Conservation (phyloP, 2,888 invertebrate genomes). For the Trichogramma evanescens region DNA sequence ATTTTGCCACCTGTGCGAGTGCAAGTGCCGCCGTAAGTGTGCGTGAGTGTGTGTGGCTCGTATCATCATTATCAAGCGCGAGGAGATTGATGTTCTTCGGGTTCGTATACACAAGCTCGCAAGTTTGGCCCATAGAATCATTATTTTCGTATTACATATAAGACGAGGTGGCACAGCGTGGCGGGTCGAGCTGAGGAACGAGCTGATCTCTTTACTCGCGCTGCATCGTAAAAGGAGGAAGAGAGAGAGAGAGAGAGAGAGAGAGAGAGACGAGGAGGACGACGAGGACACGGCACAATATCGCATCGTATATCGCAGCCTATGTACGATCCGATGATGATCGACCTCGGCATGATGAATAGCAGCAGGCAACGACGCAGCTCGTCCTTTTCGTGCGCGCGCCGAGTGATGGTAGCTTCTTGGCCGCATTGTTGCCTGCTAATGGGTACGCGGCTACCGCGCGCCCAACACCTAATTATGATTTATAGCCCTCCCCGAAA, state of each 20-base stretch:
- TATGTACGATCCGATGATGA: slow-evolving; percentile 18
- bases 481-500: slow-evolving; percentile 34
- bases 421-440: slow-evolving; percentile 38
- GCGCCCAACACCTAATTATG: slow-evolving; percentile 39
- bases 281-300: too few relatives aligned
- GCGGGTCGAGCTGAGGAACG: too few relatives aligned
- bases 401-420: not conserved
- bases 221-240: too few relatives aligned
- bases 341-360: slow-evolving; percentile 28
- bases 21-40: too few relatives aligned
- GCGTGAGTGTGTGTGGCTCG: too few relatives aligned
- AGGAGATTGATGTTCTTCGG: slow-evolving; percentile 13
- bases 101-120: slow-evolving; percentile 9
- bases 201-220: too few relatives aligned
- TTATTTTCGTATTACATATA: slow-evolving; percentile 25
- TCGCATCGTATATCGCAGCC: not conserved
- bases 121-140: slow-evolving; percentile 11
- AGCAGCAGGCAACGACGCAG: slow-evolving; percentile 21
- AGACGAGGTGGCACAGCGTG: not conserved
- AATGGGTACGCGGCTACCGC: slow-evolving; percentile 41
- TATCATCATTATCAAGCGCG: not conserved
- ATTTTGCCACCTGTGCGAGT: not conserved
- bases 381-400: slow-evolving; percentile 24
- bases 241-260: too few relatives aligned
- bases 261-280: too few relatives aligned